Evolutionary conservation across 1,140 invertebrate genomes (phyloP).

Genomic region (Scylla paramamosain): DNA sequence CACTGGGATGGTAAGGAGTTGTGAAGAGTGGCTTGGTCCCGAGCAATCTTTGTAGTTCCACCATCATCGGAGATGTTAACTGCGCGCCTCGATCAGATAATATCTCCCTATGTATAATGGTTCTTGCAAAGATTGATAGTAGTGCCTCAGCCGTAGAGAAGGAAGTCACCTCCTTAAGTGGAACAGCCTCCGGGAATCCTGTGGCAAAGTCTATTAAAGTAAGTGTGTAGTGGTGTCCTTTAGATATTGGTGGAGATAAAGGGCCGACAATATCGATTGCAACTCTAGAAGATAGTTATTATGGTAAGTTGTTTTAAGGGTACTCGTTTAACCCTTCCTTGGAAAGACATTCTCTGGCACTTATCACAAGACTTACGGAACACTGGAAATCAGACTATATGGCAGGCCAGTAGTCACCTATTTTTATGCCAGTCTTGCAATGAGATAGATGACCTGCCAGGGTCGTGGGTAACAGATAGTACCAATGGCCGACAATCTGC

Average conservation of each 20-base stretch:
- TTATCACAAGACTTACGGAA: conserved; percentile 16
- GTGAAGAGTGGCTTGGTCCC: neutral
- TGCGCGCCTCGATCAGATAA: conserved; percentile 21
- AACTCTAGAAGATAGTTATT: neutral
- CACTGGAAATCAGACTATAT: neutral
- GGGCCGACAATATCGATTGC: conserved; percentile 26
- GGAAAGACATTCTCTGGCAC: conserved; percentile 11
- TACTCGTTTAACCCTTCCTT: neutral
- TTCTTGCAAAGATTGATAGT: neutral
- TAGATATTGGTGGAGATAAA: neutral
- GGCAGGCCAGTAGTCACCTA: conserved; percentile 21
- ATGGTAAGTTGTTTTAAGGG: neutral
- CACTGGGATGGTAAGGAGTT: conserved; percentile 24
- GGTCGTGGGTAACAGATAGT: neutral
- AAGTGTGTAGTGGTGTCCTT: neutral
- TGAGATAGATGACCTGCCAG: neutral
- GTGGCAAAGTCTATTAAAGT: conserved; percentile 31
- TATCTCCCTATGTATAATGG: neutral
- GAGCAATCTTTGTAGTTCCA: neutral
- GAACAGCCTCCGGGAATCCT: conserved; percentile 38
- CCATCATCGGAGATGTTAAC: conserved; percentile 8
- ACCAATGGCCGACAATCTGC: neutral
- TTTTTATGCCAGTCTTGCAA: neutral
- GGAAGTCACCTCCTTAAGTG: neutral
- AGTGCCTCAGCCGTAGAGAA: conserved; percentile 10